These are phyloP conservation scores for Aleiodes alternator DNA, from an alignment of 2,888 invertebrate species.

Conservation along the genomic window DNA sequence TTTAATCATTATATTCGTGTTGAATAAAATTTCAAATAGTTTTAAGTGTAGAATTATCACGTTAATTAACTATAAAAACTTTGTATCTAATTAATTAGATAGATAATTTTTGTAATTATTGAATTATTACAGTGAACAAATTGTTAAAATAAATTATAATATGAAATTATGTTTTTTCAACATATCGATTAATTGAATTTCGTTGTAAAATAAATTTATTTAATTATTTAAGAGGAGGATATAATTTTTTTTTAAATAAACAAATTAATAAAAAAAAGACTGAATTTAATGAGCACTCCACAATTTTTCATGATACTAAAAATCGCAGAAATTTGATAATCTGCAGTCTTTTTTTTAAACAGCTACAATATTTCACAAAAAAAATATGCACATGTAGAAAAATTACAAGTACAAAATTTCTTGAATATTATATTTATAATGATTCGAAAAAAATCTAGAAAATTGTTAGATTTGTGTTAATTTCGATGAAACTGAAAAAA, in stretches of 20 bases:
- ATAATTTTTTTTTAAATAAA: conserved; percentile 49
- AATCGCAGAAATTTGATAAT: no score
- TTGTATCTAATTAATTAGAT: conserved; percentile 38
- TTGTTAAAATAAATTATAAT: conserved; percentile 24
- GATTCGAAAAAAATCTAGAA: no score
- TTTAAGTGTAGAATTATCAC: conserved; percentile 37
- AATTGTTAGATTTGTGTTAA: no score
- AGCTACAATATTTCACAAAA: no score
- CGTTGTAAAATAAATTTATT: conserved; percentile 29
- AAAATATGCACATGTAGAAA: no score
- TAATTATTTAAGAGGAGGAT: neutral
- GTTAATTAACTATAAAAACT: conserved; percentile 39
- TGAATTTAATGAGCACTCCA: no score
- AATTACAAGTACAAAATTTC: no score
- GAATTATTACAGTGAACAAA: conserved; percentile 5
- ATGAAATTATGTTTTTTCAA: conserved; percentile 9
- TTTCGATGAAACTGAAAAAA: no score
- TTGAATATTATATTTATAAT: no score
- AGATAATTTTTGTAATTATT: conserved; percentile 14
- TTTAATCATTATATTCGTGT: conserved; percentile 21
- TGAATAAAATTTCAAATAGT: neutral
- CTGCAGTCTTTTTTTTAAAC: no score
- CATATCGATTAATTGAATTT: conserved; percentile 2
- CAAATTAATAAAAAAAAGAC: conserved; percentile 46
- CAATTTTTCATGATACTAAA: no score